Evolutionary conservation across 2,113 vertebrate species (phyloP), one percentile per base, ranked within the genome.

Genomic region (Hypanus sabinus): DNA sequence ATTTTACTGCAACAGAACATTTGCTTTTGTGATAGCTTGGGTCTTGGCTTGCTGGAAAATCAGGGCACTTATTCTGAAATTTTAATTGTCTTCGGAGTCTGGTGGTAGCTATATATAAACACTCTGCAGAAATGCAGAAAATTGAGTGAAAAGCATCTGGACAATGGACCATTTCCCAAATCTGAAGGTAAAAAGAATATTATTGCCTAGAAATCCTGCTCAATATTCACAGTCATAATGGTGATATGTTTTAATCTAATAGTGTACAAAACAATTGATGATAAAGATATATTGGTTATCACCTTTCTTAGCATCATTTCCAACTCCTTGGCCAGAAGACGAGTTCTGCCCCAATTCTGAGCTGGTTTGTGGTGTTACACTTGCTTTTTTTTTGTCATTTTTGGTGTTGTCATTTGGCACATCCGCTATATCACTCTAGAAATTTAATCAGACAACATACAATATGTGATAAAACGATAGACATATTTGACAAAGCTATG

Each of bases 371-470:
- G 98, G 98, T 0, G 98, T 98, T 77, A 99, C 98, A 0, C 94
- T 99, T 70, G 98, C 95, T 96, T 99, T 99, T 96, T 99, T 99
- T 94, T 97, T 99, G 87, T 99, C 98, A 0, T 98, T 99, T 96
- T 98, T 99, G 0, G 98, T 97, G 85, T 97, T 98, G 95, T 99
- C 98, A 92, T 98, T 99, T 95, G 99, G 98, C 94, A 99, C 98
- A 16, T 99, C 98, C 0, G 98, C 98, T 90, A 99, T 99, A 95
- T 99, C 99, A 94, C 98, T 99, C 99, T 99, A 95, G 68, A 97
- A 96, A 46, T 93, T 24, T 30, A 93, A 73, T 65, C 36, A 70
- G 24, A 93, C 90, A 73, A 93, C 18, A 38, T 36, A 71, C 20
- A 70, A 38, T 8, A 22, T 4, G 62, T 91, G 62, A 38, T 3